Evolutionary conservation across 2,113 vertebrate species (phyloP), one percentile per base, ranked within the genome.

Genomic region (Ginglymostoma cirratum): DNA sequence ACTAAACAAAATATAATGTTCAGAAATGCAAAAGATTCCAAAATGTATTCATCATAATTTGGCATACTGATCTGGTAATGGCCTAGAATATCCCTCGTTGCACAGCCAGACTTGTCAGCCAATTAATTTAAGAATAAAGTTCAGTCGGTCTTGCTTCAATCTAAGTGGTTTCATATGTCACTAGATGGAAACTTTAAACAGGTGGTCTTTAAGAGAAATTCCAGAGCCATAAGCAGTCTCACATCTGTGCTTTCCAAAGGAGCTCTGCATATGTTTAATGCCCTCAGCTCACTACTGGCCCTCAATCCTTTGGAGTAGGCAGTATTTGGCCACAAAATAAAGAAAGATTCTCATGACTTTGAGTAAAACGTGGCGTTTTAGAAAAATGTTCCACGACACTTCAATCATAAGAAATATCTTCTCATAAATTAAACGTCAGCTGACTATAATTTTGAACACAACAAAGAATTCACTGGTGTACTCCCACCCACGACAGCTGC

Each of bases 391-490:
- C 45, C 45, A 89, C 48, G 17, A 66, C 55, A 93, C 34, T n/a
- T 93, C 89, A 93, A 93, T 93, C 1, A 19, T 38, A 66, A 38
- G 52, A 66, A 67, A 67, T 65, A n/a, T 66, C n/a, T 65, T 66
- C 65, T n/a, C 17, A 19, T 93, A 67, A 93, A 93, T 66, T 93
- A n/a, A 67, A 93, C 12, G 89, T 66, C 66, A 38, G 89, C 65
- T 93, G 66, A 92, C 66, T 66, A 67, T 66, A 92, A 38, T 93
- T 34, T 93, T 66, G n/a, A 66, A 67, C 61, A 38, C 61, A 23
- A 38, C 89, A 93, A 93, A 93, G 55, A 93, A 38, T 34, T n/a
- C 66, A 67, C n/a, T 93, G 61, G 67, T 93, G 61, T 93, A 67
- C 34, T 66, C 55, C 45, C 23, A 87, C 48, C 52, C 89, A 67